These are phyloP conservation scores for Meandrusa payeni DNA, from an alignment of 2,888 invertebrate genomes.

Conservation along the genomic window DNA sequence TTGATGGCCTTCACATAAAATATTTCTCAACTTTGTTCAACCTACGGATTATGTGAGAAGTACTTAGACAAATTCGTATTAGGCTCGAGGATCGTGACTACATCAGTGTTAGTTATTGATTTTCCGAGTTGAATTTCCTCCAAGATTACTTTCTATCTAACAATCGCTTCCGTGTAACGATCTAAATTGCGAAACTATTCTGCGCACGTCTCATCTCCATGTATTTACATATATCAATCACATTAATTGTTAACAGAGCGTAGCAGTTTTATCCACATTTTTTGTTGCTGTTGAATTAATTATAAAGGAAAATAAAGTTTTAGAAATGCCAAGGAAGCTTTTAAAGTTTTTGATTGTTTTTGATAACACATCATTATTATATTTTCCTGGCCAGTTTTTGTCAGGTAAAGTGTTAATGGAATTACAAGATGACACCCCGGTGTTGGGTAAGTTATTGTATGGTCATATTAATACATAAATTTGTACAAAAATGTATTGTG, in stretches of 20 bases:
- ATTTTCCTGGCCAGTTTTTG: conserved; percentile 96
- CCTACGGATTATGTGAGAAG: conserved; percentile 49
- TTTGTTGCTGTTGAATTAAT: conserved; percentile 1
- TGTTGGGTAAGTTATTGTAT: conserved; percentile 83
- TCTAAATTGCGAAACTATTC: conserved; percentile 20
- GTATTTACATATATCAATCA: conserved; percentile 21
- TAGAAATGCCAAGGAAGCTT: conserved; percentile 90
- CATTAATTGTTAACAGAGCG: conserved; percentile 13
- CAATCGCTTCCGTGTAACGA: conserved; percentile 20
- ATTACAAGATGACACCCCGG: conserved; percentile 95
- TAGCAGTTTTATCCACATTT: neutral
- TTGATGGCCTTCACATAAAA: conserved; percentile 68
- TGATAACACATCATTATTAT: conserved; percentile 95
- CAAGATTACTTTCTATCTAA: conserved; percentile 13
- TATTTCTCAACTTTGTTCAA: conserved; percentile 66
- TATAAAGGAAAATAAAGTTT: neutral
- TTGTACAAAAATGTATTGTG: too few relatives aligned
- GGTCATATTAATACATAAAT: neutral
- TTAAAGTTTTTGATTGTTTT: conserved; percentile 96
- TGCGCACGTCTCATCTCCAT: conserved; percentile 18
- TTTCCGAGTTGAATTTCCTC: conserved; percentile 26
- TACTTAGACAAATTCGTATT: conserved; percentile 52
- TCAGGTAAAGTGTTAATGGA: conserved; percentile 95
- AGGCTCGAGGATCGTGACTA: conserved; percentile 55
- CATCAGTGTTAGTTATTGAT: conserved; percentile 42